Evolutionary conservation across 2,797 vertebrate genomes (phyloP).

Genomic region (Epinephelus malabaricus): DNA sequence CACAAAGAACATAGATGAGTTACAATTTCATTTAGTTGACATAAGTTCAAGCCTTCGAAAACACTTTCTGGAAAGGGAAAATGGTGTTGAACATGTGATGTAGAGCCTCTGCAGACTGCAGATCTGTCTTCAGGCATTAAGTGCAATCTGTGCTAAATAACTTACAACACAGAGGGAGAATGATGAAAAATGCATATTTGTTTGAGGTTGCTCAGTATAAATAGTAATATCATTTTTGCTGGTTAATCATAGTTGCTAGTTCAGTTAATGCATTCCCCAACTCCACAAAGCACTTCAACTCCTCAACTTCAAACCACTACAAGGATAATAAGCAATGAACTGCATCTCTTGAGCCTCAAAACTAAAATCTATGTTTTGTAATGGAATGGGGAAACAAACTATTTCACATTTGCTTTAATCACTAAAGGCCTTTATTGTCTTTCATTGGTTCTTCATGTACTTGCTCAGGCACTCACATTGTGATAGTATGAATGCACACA

Average conservation of each 20-base stretch:
- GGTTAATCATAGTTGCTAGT: constrained; percentile 11
- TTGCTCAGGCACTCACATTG: background rate
- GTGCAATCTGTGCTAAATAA: constrained; percentile 36
- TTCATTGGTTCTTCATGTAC: background rate
- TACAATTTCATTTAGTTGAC: constrained; percentile 15
- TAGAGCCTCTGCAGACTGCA: constrained; percentile 2
- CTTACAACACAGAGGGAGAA: constrained; percentile 15
- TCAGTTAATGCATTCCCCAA: constrained; percentile 11
- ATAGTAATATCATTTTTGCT: constrained; percentile 29
- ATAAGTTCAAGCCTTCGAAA: background rate
- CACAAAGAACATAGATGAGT: constrained; percentile 40
- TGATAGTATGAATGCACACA: background rate
- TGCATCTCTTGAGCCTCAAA: background rate
- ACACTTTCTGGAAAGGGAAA: background rate
- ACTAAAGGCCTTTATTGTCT: background rate
- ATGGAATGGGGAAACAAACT: background rate
- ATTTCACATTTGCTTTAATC: background rate
- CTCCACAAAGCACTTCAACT: background rate
- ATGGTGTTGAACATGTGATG: background rate
- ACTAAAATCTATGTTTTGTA: background rate
- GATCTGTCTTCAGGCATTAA: background rate
- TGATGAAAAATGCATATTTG: constrained; percentile 51
- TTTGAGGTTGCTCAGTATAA: constrained; percentile 27
- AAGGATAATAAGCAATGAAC: background rate
- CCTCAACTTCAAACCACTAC: constrained; percentile 7